Base-by-base conservation (phyloP, 1,140 invertebrate genomes). In the Macrotrachela quadricornifera region DNA sequence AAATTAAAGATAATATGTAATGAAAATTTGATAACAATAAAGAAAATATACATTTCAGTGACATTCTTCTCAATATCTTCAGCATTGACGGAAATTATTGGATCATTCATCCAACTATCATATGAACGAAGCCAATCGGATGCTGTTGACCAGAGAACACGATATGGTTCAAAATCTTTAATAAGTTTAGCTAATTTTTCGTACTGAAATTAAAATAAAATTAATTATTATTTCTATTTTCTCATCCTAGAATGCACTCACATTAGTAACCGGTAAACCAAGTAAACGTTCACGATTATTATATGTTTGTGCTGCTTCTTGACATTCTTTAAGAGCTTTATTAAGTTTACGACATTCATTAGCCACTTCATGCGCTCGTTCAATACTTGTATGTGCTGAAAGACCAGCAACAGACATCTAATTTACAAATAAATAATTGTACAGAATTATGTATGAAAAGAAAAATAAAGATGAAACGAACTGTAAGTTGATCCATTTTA, bases 131-230 rank as follows among this genome's bases (percentile, higher is more conserved):
- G 59, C 79, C 81, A 84, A 61, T 84, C 80, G 76, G 65, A 78
- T 14, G 78, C 78, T 1, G 79, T 81, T 12, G 78, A 68, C 81
- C 81, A 85, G 6, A 85, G 64, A 55, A 76, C 80, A 57, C 78
- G 77, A 61, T 80, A 83, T 0, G 81, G 80, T 60, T 83, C 79
- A 60, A 83, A 82, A 58, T 83, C 79, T 59, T 78, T 79, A 12
- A 79, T 74, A 21, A 85, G 66, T 56, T 74, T 74, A 21, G 71
- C 71, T 10, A 84, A 64, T 58, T 77, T 75, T 8, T 80, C 75
- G 59, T 78, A 82, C 68, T 71, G 61, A 49, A 64, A 61, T 16
- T 30, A 2, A 30, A 49, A 14, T 38, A 49, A 45, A 18, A 37
- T 3, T 41, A 43, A 16, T 45, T 30, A 42, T 21, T 47, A 1